Evolutionary conservation across 2,797 vertebrate genomes (phyloP).

Genomic region (Falco columbarius): DNA sequence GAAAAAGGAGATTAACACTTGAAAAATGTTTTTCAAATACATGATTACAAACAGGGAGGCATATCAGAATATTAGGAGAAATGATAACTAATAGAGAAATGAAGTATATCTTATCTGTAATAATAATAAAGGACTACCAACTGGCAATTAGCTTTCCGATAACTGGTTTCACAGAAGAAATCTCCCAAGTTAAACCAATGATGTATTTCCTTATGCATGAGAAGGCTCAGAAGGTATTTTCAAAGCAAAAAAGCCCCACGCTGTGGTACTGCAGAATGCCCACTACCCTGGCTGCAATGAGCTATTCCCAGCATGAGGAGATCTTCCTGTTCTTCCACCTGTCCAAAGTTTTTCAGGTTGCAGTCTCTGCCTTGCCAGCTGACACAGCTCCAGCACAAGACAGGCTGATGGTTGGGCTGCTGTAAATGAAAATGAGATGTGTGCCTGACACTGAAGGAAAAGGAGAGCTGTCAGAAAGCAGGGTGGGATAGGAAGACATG

Average conservation of each 20-base stretch:
- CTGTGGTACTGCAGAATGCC: background rate
- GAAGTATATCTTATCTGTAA: background rate
- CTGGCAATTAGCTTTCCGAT: background rate
- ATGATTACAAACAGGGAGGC: background rate
- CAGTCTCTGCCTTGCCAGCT: background rate
- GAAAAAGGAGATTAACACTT: background rate
- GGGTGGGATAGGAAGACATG: rapidly evolving
- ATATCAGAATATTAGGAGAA: background rate
- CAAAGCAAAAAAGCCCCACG: background rate
- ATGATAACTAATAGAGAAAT: background rate
- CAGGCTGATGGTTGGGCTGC: background rate
- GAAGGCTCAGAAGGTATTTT: background rate
- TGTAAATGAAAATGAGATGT: background rate
- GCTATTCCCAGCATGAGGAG: background rate
- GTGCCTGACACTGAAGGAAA: background rate
- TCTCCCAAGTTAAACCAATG: background rate
- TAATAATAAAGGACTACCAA: background rate
- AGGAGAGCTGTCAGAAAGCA: background rate
- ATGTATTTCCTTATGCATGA: background rate
- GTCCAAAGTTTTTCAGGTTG: background rate
- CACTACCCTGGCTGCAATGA: background rate
- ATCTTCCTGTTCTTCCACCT: background rate
- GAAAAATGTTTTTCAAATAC: background rate
- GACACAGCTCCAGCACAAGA: background rate
- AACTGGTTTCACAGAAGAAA: background rate